These are phyloP conservation scores for Dryobotodes eremita DNA, from an alignment of 2,888 invertebrate species.

Conservation along the genomic window DNA sequence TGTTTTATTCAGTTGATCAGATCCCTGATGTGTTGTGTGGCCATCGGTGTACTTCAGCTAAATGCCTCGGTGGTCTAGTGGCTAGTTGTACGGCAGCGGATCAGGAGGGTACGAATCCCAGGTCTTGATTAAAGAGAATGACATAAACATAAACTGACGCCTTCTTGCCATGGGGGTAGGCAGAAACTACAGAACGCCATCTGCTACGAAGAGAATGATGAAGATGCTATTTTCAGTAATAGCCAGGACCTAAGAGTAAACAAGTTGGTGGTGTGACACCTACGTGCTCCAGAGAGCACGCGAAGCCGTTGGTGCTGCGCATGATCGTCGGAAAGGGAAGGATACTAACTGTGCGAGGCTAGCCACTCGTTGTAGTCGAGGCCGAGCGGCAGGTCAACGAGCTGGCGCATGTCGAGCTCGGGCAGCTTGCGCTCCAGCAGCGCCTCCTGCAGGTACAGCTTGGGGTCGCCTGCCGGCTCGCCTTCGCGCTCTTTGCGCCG, in stretches of 20 bases:
- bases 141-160: no score
- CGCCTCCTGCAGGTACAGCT: slow-evolving; percentile 98
- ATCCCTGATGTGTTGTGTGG: not conserved
- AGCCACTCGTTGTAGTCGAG: slow-evolving; percentile 99
- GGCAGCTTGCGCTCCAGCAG: slow-evolving; percentile 98
- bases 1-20: no score
- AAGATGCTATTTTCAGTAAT: not conserved
- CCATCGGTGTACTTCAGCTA: not conserved
- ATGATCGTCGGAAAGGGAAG: no score
- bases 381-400: slow-evolving; percentile 98
- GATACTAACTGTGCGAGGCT: slow-evolving; percentile 97
- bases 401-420: slow-evolving; percentile 97
- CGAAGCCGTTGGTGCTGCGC: not conserved
- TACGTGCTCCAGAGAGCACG: not conserved
- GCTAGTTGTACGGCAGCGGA: not conserved
- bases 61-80: not conserved
- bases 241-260: not conserved
- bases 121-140: not conserved
- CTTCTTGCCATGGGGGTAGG: no score
- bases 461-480: slow-evolving; percentile 94
- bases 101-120: not conserved
- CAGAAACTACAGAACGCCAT: no score
- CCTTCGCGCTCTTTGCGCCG: slow-evolving; percentile 98
- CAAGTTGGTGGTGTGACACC: not conserved
- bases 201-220: no score